A percentile compares a stretch with the other conserved stretches of the same genome.
phyloP scores from a whole-genome alignment of 2,888 invertebrate species.

The Octonoba sinensis region DNA sequence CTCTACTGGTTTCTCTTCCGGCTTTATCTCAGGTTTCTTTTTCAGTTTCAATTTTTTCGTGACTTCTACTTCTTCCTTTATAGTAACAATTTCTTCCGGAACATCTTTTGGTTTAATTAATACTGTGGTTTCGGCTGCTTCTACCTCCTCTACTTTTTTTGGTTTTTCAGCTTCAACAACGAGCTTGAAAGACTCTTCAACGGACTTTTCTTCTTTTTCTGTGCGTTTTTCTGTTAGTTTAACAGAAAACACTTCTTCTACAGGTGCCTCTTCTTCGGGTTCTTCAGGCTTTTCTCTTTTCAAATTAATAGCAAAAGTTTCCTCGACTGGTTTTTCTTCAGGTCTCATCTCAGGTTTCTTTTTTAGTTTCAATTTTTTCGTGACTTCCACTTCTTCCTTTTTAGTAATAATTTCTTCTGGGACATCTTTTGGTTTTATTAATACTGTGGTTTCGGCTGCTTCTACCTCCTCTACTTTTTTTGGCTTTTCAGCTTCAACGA shows the following conservation, averaged over 20 bases:
- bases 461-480: conserved; percentile 53
- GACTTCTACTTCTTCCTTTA: conserved; percentile 65
- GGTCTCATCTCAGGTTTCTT: conserved; percentile 51
- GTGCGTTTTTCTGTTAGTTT: conserved; percentile 61
- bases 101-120: conserved; percentile 44
- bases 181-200: conserved; percentile 21
- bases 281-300: conserved; percentile 49
- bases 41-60: conserved; percentile 74
- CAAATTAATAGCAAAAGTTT: conserved; percentile 51
- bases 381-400: conserved; percentile 62
- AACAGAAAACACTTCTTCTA: conserved; percentile 47
- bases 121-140: conserved; percentile 68
- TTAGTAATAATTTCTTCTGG: conserved; percentile 66
- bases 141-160: conserved; percentile 62
- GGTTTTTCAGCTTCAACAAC: conserved; percentile 66
- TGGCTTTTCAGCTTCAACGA: conserved; percentile 70
- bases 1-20: conserved; percentile 69
- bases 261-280: conserved; percentile 70
- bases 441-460: conserved; percentile 67
- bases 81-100: conserved; percentile 5
- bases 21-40: conserved; percentile 74
- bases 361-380: conserved; percentile 67
- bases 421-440: conserved; percentile 65
- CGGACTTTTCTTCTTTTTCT: conserved; percentile 39
- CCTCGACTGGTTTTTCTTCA: conserved; percentile 55